Percentiles rank a stretch among this genome's conserved stretches.
These are phyloP conservation scores for Folsomia manolachei DNA, from an alignment of 2,888 invertebrate genomes.

Conservation along the genomic window DNA sequence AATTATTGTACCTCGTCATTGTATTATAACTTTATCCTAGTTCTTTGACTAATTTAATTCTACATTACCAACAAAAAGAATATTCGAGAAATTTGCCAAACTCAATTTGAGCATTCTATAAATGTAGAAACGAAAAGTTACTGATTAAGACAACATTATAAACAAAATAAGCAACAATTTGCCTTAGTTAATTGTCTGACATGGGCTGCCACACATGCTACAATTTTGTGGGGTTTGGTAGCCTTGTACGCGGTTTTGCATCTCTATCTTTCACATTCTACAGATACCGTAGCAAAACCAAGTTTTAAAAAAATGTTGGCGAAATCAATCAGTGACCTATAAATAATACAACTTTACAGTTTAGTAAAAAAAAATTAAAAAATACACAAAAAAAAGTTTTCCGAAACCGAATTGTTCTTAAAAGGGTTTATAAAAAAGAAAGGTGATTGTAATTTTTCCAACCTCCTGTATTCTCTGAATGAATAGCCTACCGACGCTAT, in stretches of 20 bases:
- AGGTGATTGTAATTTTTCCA: constrained; percentile 26
- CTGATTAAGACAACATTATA: constrained; percentile 3
- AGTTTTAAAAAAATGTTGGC: neutral
- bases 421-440: constrained; percentile 24
- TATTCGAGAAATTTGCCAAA: neutral
- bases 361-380: constrained; percentile 32
- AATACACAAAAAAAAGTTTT: constrained; percentile 21
- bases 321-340: constrained; percentile 9
- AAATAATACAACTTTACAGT: constrained; percentile 5
- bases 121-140: constrained; percentile 7
- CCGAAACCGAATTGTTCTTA: neutral
- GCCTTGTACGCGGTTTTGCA: neutral
- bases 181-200: constrained; percentile 7
- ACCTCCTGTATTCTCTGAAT: constrained; percentile 10
- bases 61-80: no score
- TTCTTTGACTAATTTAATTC: no score
- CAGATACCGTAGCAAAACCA: no score
- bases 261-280: neutral
- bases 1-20: no score
- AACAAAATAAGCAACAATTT: constrained; percentile 7
- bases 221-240: neutral
- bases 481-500: no score
- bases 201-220: constrained; percentile 3
- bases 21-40: no score
- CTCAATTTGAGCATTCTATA: constrained; percentile 1